Evolutionary conservation across 2,797 vertebrate species (phyloP).

Genomic region (Bradypodion ventrale): DNA sequence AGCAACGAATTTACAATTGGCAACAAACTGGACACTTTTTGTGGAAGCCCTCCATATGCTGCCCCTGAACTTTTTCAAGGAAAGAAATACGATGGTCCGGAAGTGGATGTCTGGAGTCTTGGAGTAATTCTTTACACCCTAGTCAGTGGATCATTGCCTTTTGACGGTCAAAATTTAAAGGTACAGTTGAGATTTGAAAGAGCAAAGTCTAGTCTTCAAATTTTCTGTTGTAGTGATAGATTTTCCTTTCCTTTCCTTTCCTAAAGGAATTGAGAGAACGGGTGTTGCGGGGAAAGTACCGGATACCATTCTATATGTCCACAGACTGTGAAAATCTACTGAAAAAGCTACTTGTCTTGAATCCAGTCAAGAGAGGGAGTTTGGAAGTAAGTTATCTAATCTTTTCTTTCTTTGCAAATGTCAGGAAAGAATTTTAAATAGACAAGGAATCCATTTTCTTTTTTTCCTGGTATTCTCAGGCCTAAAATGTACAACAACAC

Average conservation of each 20-base stretch:
- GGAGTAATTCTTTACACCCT: conserved; percentile 83
- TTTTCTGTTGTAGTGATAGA: neutral
- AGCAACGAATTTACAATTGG: conserved; percentile 93
- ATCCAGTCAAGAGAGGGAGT: conserved; percentile 93
- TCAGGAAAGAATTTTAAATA: neutral
- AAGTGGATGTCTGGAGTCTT: conserved; percentile 86
- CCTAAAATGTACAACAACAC: neutral
- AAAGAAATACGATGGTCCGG: conserved; percentile 81
- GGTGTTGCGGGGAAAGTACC: conserved; percentile 93
- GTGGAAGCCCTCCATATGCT: conserved; percentile 90
- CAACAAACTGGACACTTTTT: conserved; percentile 93
- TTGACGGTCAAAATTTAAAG: conserved; percentile 81
- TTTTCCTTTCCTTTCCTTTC: conserved; percentile 36
- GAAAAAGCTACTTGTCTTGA: conserved; percentile 93
- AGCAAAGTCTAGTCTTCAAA: neutral
- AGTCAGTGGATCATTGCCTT: conserved; percentile 81
- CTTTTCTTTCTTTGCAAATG: neutral
- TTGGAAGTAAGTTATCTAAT: conserved; percentile 84
- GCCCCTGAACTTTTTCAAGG: conserved; percentile 90
- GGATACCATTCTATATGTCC: conserved; percentile 98
- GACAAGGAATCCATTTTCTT: neutral
- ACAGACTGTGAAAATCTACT: conserved; percentile 99
- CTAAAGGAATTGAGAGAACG: conserved; percentile 91
- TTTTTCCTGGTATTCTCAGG: neutral
- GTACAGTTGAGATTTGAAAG: conserved; percentile 53